Evolutionary conservation across 2,888 invertebrate genomes (phyloP), one percentile per base, ranked within the genome.

Genomic region (Leptopilina syphax): DNA sequence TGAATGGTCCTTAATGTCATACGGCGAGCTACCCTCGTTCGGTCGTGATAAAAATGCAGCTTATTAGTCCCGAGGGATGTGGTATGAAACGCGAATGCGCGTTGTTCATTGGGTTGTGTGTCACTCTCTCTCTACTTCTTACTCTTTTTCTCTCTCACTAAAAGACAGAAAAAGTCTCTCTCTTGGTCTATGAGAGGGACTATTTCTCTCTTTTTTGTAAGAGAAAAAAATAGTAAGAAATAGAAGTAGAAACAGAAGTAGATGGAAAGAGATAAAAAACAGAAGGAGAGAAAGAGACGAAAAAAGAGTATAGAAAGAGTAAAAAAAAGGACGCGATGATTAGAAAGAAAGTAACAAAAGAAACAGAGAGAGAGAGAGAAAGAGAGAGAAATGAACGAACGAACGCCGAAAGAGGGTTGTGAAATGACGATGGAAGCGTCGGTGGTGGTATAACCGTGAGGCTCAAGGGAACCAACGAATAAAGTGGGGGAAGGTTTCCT

Each of bases 1-100:
- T 54, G 65, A 66, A 77, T 81, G 79, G 79, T 80, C 41, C 66
- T 77, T 77, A 73, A 79, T 80, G 80, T 77, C 77, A 60, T 18
- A 65, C 50, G 66, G 65, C 18, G 76, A 80, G 82, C 83, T 79
- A 81, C 80, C 82, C 82, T 83, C 81, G 83, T 76, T 82, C 81
- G 84, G 77, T 76, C 81, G 85, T 85, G 88, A 85, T 87, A 86
- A 89, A 88, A 89, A 89, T 87, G 84, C 82, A 85, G 86, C 88
- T 90, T 88, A 88, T 89, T 89, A 89, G 86, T 83, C 85, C 77
- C 81, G 54, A 54, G 81, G 86, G 81, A 80, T 76, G 81, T 81
- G 78, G 80, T 73, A 84, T 80, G 81, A 82, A 81, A 68, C 77
- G 79, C 79, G 79, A 79, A 78, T 78, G 84, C 79, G 81, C 78